Conservation (phyloP, 2,888 invertebrate species). For the Luffia ferchaultella region DNA sequence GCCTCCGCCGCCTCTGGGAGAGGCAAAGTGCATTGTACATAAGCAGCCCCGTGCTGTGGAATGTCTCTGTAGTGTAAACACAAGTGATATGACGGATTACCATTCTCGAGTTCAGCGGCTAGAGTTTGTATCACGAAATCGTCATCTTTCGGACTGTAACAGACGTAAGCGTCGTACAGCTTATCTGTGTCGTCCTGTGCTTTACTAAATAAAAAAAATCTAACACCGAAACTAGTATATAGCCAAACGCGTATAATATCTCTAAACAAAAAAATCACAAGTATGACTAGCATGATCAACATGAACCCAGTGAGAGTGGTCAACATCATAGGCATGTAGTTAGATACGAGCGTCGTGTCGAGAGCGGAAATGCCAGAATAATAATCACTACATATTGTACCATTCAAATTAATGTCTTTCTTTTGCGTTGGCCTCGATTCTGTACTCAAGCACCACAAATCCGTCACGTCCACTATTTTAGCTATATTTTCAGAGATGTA, state of each 20-base stretch:
- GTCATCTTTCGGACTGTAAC: constrained; percentile 93
- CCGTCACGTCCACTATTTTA: constrained; percentile 77
- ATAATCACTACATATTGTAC: constrained; percentile 86
- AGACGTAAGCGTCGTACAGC: constrained; percentile 91
- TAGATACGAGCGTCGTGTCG: constrained; percentile 81
- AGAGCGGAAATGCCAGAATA: constrained; percentile 83
- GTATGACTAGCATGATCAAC: constrained; percentile 76
- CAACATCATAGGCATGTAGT: constrained; percentile 85
- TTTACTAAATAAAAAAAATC: constrained; percentile 77
- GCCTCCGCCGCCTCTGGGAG: constrained; percentile 90
- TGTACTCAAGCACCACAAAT: constrained; percentile 81
- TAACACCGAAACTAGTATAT: constrained; percentile 84
- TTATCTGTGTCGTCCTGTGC: constrained; percentile 84
- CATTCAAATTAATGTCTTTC: constrained; percentile 82
- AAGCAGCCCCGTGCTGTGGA: constrained; percentile 72
- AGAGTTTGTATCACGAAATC: constrained; percentile 88
- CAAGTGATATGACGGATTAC: constrained; percentile 79
- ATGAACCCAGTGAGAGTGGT: constrained; percentile 80
- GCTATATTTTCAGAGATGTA: constrained; percentile 82
- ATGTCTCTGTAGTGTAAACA: constrained; percentile 91
- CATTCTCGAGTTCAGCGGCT: constrained; percentile 86
- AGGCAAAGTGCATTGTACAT: constrained; percentile 75
- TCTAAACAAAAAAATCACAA: constrained; percentile 84
- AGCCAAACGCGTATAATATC: constrained; percentile 88
- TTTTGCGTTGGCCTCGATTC: constrained; percentile 74